Evolutionary conservation across 2,797 vertebrate genomes (phyloP).

Genomic region (Mareca strepera): DNA sequence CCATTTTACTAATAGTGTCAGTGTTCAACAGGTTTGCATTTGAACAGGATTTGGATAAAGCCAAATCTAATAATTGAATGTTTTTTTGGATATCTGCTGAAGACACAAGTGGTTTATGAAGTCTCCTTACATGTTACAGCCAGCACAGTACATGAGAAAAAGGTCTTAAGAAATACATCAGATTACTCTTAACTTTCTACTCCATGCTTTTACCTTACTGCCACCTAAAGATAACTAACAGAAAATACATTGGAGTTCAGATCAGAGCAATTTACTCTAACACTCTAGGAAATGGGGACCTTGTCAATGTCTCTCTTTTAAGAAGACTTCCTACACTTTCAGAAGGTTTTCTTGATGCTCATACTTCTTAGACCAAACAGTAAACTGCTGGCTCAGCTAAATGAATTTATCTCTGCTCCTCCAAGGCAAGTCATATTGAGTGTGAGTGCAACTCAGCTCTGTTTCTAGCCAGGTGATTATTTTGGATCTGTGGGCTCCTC

Average conservation of each 20-base stretch:
- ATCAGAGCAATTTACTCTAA: not conserved
- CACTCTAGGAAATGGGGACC: not conserved
- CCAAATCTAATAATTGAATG: not conserved
- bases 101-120: not conserved
- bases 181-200: not conserved
- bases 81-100: not conserved
- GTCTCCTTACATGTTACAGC: not conserved
- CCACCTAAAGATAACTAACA: conserved; percentile 55
- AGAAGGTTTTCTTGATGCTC: not conserved
- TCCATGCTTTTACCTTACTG: conserved; percentile 58
- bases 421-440: fast-evolving
- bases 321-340: not conserved
- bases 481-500: not conserved
- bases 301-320: not conserved
- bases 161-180: not conserved
- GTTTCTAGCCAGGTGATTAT: not conserved
- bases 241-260: conserved; percentile 26
- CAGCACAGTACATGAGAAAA: not conserved
- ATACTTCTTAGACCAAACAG: not conserved
- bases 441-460: not conserved
- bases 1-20: not conserved
- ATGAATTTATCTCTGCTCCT: not conserved
- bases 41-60: not conserved
- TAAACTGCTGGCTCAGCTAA: not conserved
- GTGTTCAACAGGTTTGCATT: not conserved